phyloP scores from a whole-genome alignment of 2,888 invertebrate species.

The Bombylius major region DNA sequence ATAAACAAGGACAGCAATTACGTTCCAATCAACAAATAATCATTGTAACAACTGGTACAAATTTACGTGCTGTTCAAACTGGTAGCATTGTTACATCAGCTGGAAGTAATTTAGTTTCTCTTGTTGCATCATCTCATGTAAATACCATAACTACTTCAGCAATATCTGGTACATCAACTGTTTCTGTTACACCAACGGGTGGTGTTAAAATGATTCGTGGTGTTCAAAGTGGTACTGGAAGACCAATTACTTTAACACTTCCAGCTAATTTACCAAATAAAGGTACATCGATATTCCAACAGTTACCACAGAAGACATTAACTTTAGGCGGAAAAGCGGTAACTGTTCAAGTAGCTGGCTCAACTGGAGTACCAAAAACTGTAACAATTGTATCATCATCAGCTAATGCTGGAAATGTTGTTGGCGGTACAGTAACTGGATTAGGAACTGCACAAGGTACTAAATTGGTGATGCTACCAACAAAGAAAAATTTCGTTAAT shows the following conservation, averaged over 20 bases:
- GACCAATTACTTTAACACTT: conserved; percentile 57
- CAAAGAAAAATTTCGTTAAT: conserved; percentile 45
- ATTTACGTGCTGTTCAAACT: conserved; percentile 49
- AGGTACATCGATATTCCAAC: conserved; percentile 21
- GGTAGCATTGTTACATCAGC: conserved; percentile 47
- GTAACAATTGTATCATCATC: conserved; percentile 42
- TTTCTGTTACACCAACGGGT: conserved; percentile 36
- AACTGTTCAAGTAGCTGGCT: conserved; percentile 54
- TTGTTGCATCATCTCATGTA: conserved; percentile 23
- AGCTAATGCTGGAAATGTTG: conserved; percentile 19
- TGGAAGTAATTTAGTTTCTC: conserved; percentile 30
- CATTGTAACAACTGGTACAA: conserved; percentile 59
- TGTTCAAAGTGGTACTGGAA: conserved; percentile 37
- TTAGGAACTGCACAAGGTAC: conserved; percentile 27
- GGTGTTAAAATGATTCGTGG: conserved; percentile 41
- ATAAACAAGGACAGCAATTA: conserved; percentile 34
- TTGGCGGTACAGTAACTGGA: conserved; percentile 28
- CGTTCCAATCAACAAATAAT: conserved; percentile 51
- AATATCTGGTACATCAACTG: conserved; percentile 36
- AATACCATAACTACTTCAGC: conserved; percentile 30
- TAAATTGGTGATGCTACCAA: conserved; percentile 40
- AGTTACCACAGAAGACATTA: conserved; percentile 42
- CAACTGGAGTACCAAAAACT: conserved; percentile 45
- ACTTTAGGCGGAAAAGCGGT: conserved; percentile 60
- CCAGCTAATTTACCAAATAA: conserved; percentile 31